Percentiles rank a stretch among this genome's conserved stretches.
Evolutionary conservation across 2,888 invertebrate species (phyloP).

Genomic region (Xestia ashworthii): DNA sequence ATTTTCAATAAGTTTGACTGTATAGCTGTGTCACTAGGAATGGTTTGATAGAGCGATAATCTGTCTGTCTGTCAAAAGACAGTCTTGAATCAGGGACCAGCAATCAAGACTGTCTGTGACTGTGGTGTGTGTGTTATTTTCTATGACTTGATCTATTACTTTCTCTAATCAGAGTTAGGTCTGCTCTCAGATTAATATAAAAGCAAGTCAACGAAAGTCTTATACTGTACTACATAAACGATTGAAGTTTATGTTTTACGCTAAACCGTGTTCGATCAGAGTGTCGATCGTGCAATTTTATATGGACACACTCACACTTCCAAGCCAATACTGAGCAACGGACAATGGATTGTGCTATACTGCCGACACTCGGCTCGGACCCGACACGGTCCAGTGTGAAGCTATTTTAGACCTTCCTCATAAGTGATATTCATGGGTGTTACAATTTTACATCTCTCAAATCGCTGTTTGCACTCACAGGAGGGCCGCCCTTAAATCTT

Average conservation of each 20-base stretch:
- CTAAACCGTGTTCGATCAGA: no score
- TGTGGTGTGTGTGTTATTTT: no score
- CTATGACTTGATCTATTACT: not conserved
- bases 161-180: not conserved
- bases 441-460: not conserved
- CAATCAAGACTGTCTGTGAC: not conserved
- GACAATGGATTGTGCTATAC: no score
- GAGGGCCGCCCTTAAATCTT: constrained; percentile 7
- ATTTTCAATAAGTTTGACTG: no score
- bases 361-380: no score
- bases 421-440: not conserved
- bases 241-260: no score
- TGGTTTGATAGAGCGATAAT: not conserved
- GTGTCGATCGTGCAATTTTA: no score
- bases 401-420: not conserved
- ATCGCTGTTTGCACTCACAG: not conserved
- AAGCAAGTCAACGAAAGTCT: not conserved
- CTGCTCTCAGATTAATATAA: not conserved
- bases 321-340: no score
- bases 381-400: no score
- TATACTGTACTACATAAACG: no score
- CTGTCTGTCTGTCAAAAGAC: not conserved
- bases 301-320: no score
- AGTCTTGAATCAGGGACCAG: not conserved
- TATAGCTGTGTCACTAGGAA: not conserved